Evolutionary conservation across 2,888 invertebrate species (phyloP).

Genomic region (Oconnorella tubifera): DNA sequence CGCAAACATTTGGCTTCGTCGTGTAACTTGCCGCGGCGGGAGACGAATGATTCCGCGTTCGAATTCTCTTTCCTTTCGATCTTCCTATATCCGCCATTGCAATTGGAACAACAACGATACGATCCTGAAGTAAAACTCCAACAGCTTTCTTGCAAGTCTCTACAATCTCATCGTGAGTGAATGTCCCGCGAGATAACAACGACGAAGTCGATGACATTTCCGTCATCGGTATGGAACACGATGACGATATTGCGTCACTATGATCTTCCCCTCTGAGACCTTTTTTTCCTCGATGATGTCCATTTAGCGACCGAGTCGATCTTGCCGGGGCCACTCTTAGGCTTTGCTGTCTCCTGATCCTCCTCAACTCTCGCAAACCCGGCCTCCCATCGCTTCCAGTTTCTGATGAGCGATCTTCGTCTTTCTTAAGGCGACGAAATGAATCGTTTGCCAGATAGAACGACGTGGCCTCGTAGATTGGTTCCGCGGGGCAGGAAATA

Average conservation of each 20-base stretch:
- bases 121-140: conserved; percentile 1
- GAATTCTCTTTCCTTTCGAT: not conserved
- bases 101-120: conserved; percentile 11
- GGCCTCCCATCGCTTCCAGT: not conserved
- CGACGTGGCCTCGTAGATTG: not conserved
- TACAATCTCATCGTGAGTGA: conserved; percentile 6
- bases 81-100: not conserved
- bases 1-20: not conserved
- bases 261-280: not conserved
- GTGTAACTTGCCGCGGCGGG: conserved; percentile 4
- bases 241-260: not conserved
- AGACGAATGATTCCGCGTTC: conserved; percentile 5
- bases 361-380: not conserved
- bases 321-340: not conserved
- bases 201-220: conserved; percentile 5
- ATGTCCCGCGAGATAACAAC: not conserved
- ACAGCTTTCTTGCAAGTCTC: conserved; percentile 11
- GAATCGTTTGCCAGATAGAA: not conserved
- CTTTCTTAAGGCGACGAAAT: not conserved
- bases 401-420: not conserved
- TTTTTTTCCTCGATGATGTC: too few species aligned
- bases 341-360: not conserved
- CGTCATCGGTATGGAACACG: conserved; percentile 11
- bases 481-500: not conserved
- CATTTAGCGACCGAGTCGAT: conserved; percentile 12